Conservation (phyloP, 35 echinoderm and acorn worm genomes). For the Apostichopus parvimensis region DNA sequence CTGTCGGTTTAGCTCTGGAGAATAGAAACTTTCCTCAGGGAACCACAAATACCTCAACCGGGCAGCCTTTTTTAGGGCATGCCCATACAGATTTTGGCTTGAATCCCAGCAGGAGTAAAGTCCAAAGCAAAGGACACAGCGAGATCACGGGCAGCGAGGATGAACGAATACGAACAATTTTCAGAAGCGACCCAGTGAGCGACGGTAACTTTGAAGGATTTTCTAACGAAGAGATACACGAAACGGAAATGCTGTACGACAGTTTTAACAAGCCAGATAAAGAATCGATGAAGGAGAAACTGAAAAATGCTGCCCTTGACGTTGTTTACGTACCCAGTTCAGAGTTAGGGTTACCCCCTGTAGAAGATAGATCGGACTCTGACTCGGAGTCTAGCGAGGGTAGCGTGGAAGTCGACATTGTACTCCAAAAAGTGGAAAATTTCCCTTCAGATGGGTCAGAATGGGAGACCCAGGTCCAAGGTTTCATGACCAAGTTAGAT, state of each 20-base stretch:
- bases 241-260: constrained; percentile 44
- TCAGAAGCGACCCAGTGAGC: constrained; percentile 28
- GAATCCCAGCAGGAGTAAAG: constrained; percentile 25
- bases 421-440: constrained; percentile 66
- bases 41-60: constrained; percentile 42
- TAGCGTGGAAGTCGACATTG: constrained; percentile 65
- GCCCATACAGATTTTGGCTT: constrained; percentile 55
- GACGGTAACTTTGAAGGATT: constrained; percentile 64
- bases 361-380: constrained; percentile 37
- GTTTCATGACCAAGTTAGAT: constrained; percentile 80
- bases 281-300: constrained; percentile 38
- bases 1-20: not conserved
- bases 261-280: constrained; percentile 9
- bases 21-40: constrained; percentile 49
- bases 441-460: constrained; percentile 86
- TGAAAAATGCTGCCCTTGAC: constrained; percentile 75
- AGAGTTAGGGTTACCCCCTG: constrained; percentile 45
- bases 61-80: constrained; percentile 58
- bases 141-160: constrained; percentile 44
- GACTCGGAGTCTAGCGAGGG: constrained; percentile 57
- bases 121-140: not conserved
- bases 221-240: constrained; percentile 68
- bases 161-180: constrained; percentile 35
- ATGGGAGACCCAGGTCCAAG: constrained; percentile 79
- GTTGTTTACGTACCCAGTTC: constrained; percentile 74